phyloP scores from a whole-genome alignment of 2,113 vertebrate genomes.

The Nibea albiflora region DNA sequence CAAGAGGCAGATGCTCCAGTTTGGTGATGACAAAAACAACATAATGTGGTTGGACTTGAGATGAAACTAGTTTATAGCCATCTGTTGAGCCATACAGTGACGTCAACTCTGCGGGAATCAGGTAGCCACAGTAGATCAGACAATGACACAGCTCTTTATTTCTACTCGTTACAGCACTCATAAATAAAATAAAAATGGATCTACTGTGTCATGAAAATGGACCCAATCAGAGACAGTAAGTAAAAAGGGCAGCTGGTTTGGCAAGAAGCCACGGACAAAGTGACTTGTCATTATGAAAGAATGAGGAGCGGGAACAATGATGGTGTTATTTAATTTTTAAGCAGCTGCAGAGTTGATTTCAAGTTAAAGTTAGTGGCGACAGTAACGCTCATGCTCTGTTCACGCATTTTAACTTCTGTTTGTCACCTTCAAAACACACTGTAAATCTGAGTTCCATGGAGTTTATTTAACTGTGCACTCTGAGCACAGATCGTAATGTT shows the following conservation, averaged over 20 bases:
- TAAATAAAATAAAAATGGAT: not conserved
- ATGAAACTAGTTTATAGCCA: no score
- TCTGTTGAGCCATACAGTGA: no score
- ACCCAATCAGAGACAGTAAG: not conserved
- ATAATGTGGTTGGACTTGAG: no score
- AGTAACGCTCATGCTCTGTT: not conserved
- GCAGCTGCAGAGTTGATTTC: not conserved
- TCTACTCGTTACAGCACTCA: not conserved
- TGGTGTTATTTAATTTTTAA: not conserved
- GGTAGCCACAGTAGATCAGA: not conserved
- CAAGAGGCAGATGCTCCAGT: not conserved
- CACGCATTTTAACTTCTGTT: not conserved
- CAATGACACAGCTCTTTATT: not conserved
- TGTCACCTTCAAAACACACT: not conserved
- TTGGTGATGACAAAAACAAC: not conserved
- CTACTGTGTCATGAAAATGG: not conserved
- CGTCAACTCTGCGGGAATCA: no score
- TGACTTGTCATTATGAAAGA: not conserved
- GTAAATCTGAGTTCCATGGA: not conserved
- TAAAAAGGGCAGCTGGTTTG: not conserved
- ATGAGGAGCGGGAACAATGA: not conserved
- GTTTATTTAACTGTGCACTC: not conserved
- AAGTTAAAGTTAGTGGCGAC: not conserved
- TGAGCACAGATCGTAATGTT: not conserved
- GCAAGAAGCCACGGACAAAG: not conserved